Evolutionary conservation across 2,888 invertebrate species (phyloP).

Genomic region (Hesperia comma): DNA sequence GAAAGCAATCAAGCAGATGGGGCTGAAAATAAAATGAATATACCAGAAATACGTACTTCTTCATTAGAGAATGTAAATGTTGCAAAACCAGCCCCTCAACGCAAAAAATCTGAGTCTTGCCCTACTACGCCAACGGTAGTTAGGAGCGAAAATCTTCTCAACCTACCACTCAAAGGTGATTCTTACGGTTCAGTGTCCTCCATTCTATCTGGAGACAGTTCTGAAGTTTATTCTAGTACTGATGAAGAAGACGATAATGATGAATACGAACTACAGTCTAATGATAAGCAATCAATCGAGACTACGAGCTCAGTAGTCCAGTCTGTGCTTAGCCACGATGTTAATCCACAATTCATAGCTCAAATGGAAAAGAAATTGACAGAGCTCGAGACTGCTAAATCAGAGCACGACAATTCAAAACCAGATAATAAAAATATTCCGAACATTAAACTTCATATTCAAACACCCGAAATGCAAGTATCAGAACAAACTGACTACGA

Average conservation of each 20-base stretch:
- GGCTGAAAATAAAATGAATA: conserved; percentile 39
- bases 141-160: conserved; percentile 68
- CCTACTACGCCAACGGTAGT: conserved; percentile 70
- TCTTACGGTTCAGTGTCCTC: conserved; percentile 76
- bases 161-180: conserved; percentile 64
- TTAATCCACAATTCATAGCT: conserved; percentile 59
- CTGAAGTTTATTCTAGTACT: conserved; percentile 71
- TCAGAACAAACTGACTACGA: conserved; percentile 21
- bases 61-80: conserved; percentile 70
- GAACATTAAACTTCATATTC: conserved; percentile 28
- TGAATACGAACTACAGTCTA: conserved; percentile 76
- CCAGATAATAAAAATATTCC: conserved; percentile 26
- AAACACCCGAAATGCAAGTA: conserved; percentile 28
- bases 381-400: conserved; percentile 49
- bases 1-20: conserved; percentile 40
- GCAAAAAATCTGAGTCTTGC: conserved; percentile 75
- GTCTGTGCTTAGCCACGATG: conserved; percentile 73
- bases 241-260: conserved; percentile 79
- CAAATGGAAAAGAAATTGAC: conserved; percentile 70
- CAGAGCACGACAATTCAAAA: conserved; percentile 44
- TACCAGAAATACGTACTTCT: conserved; percentile 68
- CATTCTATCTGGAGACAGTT: conserved; percentile 74
- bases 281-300: conserved; percentile 74
- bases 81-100: conserved; percentile 44
- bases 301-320: conserved; percentile 84